Evolutionary conservation across 2,797 vertebrate genomes (phyloP), one percentile per base, ranked within the genome.

Genomic region (Macropus fuliginosus): DNA sequence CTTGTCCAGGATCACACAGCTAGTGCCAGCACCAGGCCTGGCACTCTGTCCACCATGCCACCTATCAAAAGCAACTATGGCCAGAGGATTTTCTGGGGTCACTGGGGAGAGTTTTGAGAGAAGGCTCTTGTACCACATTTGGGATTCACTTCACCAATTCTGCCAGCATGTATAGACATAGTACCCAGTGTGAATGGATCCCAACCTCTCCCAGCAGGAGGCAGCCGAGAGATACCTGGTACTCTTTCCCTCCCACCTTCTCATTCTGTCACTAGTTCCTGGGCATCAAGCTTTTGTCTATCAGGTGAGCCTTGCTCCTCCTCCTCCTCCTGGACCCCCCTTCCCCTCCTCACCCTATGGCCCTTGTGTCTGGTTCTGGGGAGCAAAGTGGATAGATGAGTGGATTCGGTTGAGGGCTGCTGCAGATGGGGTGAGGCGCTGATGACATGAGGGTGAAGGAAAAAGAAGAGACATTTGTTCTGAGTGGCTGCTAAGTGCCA

Each of bases 241-340:
- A 0, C 62, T 74, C 34, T 74, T 74, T 74, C 62, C 62, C 16
- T n/a, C 62, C 62, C 62, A 74, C 34, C 5, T 74, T n/a, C 62
- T 74, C 34, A 14, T 40, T 74, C 62, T 74, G 34, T 40, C 62
- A 0, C 62, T 74, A n/a, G 62, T 16, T 34, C 62, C 16, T n/a
- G 62, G 5, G n/a, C 62, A 74, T n/a, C 62, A 74, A 74, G 62
- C 62, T 74, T 74, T 74, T 74, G 62, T 74, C 34, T 74, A 74
- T 99, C 87, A 94, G 52, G 27, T 56, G 9, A 40, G 56, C n/a
- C 28, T 62, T 57, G 0, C 1, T 13, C 1, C 10, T 11, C 46
- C 31, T 16, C 29, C 3, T 21, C 54, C 29, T 40, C 40, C 24
- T 21, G 16, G 24, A 56, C 27, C 94, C 11, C 29, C 46, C 28